Base-by-base conservation (phyloP, 2,113 vertebrate species). In the Cathartes aura region DNA sequence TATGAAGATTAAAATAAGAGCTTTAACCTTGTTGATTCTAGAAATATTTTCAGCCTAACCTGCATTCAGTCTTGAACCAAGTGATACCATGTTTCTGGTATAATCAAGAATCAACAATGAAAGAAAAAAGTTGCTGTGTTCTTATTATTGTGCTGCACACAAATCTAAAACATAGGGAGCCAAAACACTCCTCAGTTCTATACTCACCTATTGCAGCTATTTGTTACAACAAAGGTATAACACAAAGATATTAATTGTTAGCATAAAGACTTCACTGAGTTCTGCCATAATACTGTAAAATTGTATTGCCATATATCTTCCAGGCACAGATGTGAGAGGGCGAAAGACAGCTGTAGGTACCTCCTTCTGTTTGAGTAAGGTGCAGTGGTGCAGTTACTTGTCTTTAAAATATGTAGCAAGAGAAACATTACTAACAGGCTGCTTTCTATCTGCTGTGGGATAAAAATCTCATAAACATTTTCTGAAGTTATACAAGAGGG, bases 241-340 rank as follows among this genome's bases (percentile, higher is more conserved):
- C 5, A 9, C 5, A 32, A 8, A 71, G 15, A 21, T 21, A 30
- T 36, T 62, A 2, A 10, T 15, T 82, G 7, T n/a, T 60, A 50
- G n/a, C 7, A 13, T n/a, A 18, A 84, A 43, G 27, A 30, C 21
- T 73, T 75, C 13, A 15, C 16, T 14, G 48, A 62, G 12, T 73
- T 88, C 13, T 91, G 32, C 24, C 32, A 8, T 45, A 43, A 16
- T 73, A 22, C n/a, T 78, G 34, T 74, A 27, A 45, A 48, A 45
- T 15, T 62, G 12, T 47, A 4, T n/a, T 82, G n/a, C 5, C 3
- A 1, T 9, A 0, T n/a, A 16, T 20, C 29, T 79, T 53, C 24
- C 32, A 75, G 43, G 29, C 14, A 42, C 16, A 36, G 36, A 30
- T 52, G 18, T 45, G 21, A 12, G 22, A 56, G 53, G 42, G 26